Conservation (phyloP, 92 coral and sea anemone species). For the Anthopleura xanthogrammica region DNA sequence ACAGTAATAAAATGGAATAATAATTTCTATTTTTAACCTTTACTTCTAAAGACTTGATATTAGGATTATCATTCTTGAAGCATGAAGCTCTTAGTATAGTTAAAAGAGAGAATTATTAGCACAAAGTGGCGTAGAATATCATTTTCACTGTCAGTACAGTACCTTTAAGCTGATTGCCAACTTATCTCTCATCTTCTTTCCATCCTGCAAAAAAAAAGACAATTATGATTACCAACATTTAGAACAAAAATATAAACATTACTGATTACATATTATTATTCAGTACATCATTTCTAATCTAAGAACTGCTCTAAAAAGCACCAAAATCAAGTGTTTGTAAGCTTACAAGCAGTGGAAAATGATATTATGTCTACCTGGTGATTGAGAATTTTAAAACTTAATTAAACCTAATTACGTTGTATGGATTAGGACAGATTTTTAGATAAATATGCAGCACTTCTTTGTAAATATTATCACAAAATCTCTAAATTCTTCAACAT, state of each 20-base stretch:
- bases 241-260: background rate
- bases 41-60: no score
- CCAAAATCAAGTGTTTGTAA: background rate
- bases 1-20: no score
- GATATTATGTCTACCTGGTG: background rate
- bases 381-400: background rate
- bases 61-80: no score
- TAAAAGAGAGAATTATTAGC: no score
- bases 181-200: constrained; percentile 92
- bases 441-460: background rate
- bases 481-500: background rate
- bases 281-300: background rate
- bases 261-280: background rate
- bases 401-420: constrained; percentile 1
- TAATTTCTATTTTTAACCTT: no score
- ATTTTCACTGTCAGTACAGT: background rate
- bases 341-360: background rate
- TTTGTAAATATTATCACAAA: background rate
- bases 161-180: constrained; percentile 90
- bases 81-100: no score
- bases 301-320: background rate
- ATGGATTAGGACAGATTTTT: background rate
- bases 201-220: constrained; percentile 63
- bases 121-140: no score
- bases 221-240: background rate